Evolutionary conservation across 2,113 vertebrate genomes (phyloP).

Genomic region (Danionella cerebrum): DNA sequence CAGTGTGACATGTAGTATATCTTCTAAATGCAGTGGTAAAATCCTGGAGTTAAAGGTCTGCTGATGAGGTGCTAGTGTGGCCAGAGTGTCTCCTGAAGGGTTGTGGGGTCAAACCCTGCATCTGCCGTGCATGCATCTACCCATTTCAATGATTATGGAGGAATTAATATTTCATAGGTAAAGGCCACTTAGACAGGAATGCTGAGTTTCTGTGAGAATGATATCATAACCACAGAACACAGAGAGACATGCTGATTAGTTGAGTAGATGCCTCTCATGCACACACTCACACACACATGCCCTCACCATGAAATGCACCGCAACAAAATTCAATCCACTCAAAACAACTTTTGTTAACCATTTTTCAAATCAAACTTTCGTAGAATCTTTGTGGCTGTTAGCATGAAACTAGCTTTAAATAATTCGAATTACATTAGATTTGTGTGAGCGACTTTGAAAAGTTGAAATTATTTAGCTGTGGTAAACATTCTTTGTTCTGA

Average conservation of each 20-base stretch:
- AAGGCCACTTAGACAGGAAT: conserved; percentile 72
- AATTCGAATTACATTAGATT: too few species aligned
- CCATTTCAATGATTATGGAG: conserved; percentile 62
- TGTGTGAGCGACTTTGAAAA: too few species aligned
- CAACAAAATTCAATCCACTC: background rate
- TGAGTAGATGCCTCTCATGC: background rate
- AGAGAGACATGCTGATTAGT: conserved; percentile 57
- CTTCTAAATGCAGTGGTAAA: background rate
- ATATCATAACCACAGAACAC: conserved; percentile 78
- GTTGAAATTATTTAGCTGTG: too few species aligned
- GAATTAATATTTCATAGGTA: conserved; percentile 72
- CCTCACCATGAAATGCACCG: background rate
- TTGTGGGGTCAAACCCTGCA: conserved; percentile 42
- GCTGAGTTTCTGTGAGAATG: conserved; percentile 67
- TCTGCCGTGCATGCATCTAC: conserved; percentile 22
- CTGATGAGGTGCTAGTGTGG: background rate
- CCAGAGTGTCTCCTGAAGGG: conserved; percentile 35
- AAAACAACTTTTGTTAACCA: too few species aligned
- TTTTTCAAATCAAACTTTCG: too few species aligned
- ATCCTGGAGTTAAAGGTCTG: background rate
- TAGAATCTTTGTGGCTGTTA: too few species aligned
- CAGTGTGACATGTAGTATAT: background rate
- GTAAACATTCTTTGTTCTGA: too few species aligned
- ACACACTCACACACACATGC: conserved; percentile 12
- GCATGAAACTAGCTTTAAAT: too few species aligned